These are phyloP conservation scores for Drosophila bunnanda DNA, from an alignment of 2,888 invertebrate species.

Conservation along the genomic window DNA sequence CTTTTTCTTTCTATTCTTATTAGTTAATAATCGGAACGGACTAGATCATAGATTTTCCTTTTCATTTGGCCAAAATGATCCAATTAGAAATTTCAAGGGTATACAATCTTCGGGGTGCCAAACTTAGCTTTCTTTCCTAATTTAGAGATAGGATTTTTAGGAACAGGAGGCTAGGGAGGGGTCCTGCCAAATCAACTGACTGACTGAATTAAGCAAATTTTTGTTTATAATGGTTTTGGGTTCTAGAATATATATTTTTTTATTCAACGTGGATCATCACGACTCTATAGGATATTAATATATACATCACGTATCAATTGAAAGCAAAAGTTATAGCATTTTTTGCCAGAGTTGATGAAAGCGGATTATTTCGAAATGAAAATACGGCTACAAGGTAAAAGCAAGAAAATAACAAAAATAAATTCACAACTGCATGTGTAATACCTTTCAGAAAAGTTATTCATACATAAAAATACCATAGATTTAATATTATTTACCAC, in stretches of 20 bases:
- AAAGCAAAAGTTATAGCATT: background rate
- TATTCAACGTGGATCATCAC: background rate
- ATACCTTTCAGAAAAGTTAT: background rate
- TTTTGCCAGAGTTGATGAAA: background rate
- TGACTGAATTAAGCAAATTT: conserved; percentile 13
- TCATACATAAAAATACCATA: background rate
- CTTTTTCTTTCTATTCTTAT: too few species aligned
- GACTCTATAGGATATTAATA: conserved; percentile 2
- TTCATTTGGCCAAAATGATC: too few species aligned
- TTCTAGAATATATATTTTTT: background rate
- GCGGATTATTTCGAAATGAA: background rate
- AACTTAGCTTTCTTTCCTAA: background rate
- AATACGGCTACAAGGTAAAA: background rate
- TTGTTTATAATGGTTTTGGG: background rate
- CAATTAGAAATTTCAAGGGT: too few species aligned
- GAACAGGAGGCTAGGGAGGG: background rate
- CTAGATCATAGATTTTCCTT: too few species aligned
- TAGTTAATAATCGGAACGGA: too few species aligned
- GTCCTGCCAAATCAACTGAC: conserved; percentile 1
- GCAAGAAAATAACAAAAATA: background rate
- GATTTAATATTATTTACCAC: background rate
- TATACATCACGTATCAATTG: background rate
- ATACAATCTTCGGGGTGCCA: too few species aligned
- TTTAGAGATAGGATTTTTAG: conserved; percentile 6
- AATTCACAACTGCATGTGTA: background rate